phyloP scores from a whole-genome alignment of 2,888 invertebrate genomes.

The Drosophila tripunctata region DNA sequence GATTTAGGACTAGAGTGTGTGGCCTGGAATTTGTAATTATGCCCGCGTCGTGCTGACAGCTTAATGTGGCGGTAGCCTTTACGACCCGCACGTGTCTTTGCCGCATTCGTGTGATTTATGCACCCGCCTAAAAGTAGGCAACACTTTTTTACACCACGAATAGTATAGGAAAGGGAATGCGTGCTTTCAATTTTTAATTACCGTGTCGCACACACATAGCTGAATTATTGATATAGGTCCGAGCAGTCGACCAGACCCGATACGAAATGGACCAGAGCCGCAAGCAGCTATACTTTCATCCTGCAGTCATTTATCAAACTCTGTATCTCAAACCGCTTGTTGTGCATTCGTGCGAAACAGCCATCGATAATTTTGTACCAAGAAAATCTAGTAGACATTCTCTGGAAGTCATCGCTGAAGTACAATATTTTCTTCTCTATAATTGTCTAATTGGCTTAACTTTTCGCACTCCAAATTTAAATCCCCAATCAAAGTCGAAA shows the following conservation, averaged over 20 bases:
- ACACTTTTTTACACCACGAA: conserved; percentile 5
- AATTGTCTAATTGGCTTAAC: conserved; percentile 53
- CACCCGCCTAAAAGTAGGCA: conserved; percentile 31
- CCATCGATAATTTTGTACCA: not conserved
- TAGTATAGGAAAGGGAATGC: conserved; percentile 39
- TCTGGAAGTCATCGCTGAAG: conserved; percentile 2
- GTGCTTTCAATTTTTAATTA: conserved; percentile 74
- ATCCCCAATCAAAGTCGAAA: conserved; percentile 24
- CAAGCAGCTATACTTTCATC: conserved; percentile 6
- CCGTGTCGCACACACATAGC: conserved; percentile 47
- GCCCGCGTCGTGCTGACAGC: conserved; percentile 59
- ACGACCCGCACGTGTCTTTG: conserved; percentile 62
- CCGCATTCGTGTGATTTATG: conserved; percentile 66
- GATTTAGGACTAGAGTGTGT: conserved; percentile 68
- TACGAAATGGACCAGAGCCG: conserved; percentile 7
- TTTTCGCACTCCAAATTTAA: conserved; percentile 12
- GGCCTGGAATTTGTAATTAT: conserved; percentile 73
- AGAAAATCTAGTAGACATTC: not conserved
- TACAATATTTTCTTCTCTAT: conserved; percentile 5
- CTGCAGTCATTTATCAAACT: conserved; percentile 28
- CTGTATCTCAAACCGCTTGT: not conserved
- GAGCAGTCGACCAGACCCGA: conserved; percentile 10
- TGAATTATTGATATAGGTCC: conserved; percentile 74
- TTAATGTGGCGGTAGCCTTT: conserved; percentile 62
- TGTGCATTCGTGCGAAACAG: conserved; percentile 33